Evolutionary conservation across 2,888 invertebrate genomes (phyloP).

Genomic region (Piscicola geometra): DNA sequence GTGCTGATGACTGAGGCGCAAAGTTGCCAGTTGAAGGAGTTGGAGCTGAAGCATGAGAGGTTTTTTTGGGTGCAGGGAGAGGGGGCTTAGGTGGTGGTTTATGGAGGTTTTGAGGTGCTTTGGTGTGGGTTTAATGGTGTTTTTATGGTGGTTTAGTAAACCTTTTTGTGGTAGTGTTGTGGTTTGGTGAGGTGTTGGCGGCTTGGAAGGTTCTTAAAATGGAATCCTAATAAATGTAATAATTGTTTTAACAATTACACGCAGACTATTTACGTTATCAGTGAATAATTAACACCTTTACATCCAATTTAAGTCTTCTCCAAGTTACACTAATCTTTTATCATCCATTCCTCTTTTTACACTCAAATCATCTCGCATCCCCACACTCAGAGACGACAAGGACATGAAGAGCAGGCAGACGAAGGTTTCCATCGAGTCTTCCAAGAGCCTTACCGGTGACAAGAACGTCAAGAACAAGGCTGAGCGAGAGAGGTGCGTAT

Average conservation of each 20-base stretch:
- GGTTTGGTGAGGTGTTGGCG: neutral
- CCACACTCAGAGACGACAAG: conserved; percentile 81
- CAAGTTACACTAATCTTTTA: too few species aligned
- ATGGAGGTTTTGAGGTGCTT: neutral
- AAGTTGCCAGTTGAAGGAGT: conserved; percentile 69
- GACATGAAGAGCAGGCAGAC: conserved; percentile 91
- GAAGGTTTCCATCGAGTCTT: conserved; percentile 92
- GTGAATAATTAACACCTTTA: too few species aligned
- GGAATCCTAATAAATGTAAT: too few species aligned
- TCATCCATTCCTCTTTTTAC: too few species aligned
- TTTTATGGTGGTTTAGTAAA: neutral
- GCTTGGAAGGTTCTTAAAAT: neutral
- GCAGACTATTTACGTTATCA: too few species aligned
- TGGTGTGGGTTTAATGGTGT: neutral
- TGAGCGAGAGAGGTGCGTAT: conserved; percentile 81
- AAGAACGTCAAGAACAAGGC: conserved; percentile 92
- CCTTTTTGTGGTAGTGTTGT: neutral
- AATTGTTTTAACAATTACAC: too few species aligned
- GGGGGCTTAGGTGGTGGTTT: neutral
- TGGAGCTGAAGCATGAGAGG: conserved; percentile 82
- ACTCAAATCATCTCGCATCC: too few species aligned
- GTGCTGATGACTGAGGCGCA: conserved; percentile 86
- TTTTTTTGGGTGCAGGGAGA: conserved; percentile 50
- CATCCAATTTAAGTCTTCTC: too few species aligned
- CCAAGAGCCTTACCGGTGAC: conserved; percentile 89